Evolutionary conservation across 2,797 vertebrate species (phyloP), one percentile per base, ranked within the genome.

Genomic region (Microhierax caerulescens): DNA sequence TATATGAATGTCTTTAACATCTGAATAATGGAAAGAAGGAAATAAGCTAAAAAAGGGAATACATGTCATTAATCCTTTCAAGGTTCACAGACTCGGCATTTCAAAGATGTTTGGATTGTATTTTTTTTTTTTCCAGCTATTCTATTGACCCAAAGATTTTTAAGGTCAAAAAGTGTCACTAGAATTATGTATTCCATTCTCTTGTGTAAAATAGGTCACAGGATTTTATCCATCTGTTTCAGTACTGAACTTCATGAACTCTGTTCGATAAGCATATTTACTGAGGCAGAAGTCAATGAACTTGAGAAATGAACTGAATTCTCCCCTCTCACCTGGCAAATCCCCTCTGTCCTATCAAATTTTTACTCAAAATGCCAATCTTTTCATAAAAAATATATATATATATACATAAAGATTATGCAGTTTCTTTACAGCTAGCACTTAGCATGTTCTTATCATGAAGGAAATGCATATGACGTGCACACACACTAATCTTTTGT

Each of bases 251-350:
- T 34, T 68, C 7, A 4, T 86, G 69, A 94, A 86, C 79, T 74
- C 67, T 90, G 70, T 96, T 96, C 93, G 93, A 94, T 93, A 96
- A 94, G 90, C 65, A 34, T 81, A 81, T 95, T 97, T 96, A 94
- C 83, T 70, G 65, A 88, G 50, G 65, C 57, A 93, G 39, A 51
- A 86, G 79, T 73, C 88, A 88, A 65, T 27, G 85, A 91, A 68
- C 53, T 75, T 27, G 36, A 83, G 85, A 70, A 39, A 68, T 56
- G 18, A 96, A 85, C 76, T n/a, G 27, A 53, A 13, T 54, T 84
- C 16, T 77, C 36, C 50, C 43, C 41, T 74, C 54, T 85, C 76
- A 48, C 69, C 78, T 74, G 41, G 45, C 20, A 79, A 85, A 91
- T 85, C 60, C 45, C 19, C 39, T 82, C 94, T 67, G 45, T 47